Conservation (phyloP, 2,888 invertebrate genomes). For the Sarcophaga rosellei region DNA sequence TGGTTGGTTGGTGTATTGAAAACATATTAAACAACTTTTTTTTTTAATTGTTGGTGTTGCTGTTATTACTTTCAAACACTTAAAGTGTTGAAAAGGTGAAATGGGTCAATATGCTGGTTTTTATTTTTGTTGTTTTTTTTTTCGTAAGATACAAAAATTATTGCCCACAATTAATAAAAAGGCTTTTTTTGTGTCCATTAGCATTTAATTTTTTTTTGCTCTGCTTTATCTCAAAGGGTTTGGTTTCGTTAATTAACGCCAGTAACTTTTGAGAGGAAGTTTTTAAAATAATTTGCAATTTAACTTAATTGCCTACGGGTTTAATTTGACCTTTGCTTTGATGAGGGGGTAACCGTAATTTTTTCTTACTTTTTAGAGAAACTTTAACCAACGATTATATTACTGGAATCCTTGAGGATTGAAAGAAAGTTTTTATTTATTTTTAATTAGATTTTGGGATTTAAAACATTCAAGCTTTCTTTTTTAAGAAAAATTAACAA, state of each 20-base stretch:
- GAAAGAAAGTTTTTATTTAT: neutral
- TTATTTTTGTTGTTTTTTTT: neutral
- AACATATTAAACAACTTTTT: neutral
- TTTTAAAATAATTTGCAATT: neutral
- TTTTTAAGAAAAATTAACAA: neutral
- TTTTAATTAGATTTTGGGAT: neutral
- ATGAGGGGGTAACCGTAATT: neutral
- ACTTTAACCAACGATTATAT: neutral
- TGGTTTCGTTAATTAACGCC: neutral
- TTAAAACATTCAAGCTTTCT: neutral
- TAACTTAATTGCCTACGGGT: neutral
- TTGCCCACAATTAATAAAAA: neutral
- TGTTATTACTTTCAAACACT: neutral
- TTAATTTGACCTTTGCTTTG: neutral
- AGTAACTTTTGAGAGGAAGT: neutral
- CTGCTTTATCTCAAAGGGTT: neutral
- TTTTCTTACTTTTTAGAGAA: neutral
- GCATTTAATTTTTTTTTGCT: no score
- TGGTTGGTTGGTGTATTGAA: neutral
- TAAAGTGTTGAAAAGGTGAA: slow-evolving; percentile 16
- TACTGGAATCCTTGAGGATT: neutral
- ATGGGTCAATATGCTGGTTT: neutral
- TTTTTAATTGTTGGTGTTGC: neutral
- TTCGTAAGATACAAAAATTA: neutral
- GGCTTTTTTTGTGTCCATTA: no score